Base-by-base conservation (phyloP, 2,797 vertebrate species). In the Sebastes minor region DNA sequence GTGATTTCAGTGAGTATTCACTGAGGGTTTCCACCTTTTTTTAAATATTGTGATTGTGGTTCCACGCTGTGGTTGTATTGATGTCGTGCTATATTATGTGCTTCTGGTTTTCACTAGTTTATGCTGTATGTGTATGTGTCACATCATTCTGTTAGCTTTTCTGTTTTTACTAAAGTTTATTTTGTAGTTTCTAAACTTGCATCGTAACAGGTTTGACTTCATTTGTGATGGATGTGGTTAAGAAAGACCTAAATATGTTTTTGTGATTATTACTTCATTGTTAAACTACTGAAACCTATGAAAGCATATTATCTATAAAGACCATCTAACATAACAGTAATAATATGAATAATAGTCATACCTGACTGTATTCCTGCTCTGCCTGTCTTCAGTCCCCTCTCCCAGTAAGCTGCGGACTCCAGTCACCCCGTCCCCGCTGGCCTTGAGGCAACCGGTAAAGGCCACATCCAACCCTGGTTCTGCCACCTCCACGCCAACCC, bases 381-480 rank as follows among this genome's bases (percentile, higher is more conserved):
- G 28, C 68, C 70, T 22, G 9, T 85, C 90, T 87, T 11, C 94
- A 99, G 98, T 99, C 90, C 98, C 98, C 55, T 97, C 98, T 90
- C 97, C 98, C 76, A 97, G 98, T 93, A 99, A 99, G 80, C 96
- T 99, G 88, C 96, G 99, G 49, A 96, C 97, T 5, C 98, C 99
- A 1, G 95, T 93, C 55, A 95, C 97, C 2, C 97, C 98, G 0
- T 99, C 99, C 52, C 99, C 99, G 3, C 91, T 99, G 83, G 96
- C 98, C 61, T 94, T 99, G 62, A 96, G 97, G 25, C 99, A 99
- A 13, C 99, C 99, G 0, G 91, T 99, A 53, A 99, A 99, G 89
- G 98, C 97, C 10, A 96, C 98, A 62, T 95, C 96, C 80, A 97
- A 91, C 93, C 97, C 97, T 0, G 95, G 95, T 61, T 94, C 94